These are phyloP conservation scores for Amphipoea lucens DNA, from an alignment of 2,888 invertebrate genomes.

Conservation along the genomic window DNA sequence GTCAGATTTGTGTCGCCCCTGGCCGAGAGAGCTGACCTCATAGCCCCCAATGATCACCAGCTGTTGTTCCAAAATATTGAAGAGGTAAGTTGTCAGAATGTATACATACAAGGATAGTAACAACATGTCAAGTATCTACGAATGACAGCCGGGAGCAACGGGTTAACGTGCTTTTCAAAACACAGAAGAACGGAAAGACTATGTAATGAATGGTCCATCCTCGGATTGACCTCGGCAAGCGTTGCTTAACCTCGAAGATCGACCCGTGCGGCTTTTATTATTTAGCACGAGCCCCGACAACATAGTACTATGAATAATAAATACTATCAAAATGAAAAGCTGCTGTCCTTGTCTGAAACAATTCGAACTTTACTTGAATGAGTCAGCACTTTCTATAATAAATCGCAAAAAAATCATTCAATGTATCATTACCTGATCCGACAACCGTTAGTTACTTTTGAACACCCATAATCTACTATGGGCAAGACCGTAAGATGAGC, in stretches of 20 bases:
- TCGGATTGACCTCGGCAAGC: not conserved
- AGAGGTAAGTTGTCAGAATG: conserved; percentile 89
- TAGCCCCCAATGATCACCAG: conserved; percentile 94
- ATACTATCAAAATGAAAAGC: not conserved
- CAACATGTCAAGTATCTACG: not conserved
- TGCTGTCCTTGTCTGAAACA: not conserved
- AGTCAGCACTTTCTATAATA: not conserved
- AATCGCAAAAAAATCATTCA: not conserved
- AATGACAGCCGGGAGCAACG: not conserved
- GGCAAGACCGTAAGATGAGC: no score
- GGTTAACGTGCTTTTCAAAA: not conserved
- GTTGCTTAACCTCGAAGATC: not conserved
- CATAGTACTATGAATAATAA: not conserved
- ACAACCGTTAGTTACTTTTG: not conserved
- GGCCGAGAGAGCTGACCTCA: conserved; percentile 93
- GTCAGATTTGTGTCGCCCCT: conserved; percentile 94
- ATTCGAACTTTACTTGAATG: not conserved
- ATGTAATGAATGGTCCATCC: not conserved
- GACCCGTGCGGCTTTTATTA: no score
- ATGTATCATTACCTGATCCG: not conserved
- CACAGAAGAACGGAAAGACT: no score
- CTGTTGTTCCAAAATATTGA: conserved; percentile 96
- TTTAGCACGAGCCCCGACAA: not conserved
- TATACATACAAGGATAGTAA: not conserved
- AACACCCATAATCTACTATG: no score